Percentiles rank a stretch among this genome's conserved stretches.
These are phyloP conservation scores for Synanthedon vespiformis DNA, from an alignment of 2,888 invertebrate genomes.

Conservation along the genomic window DNA sequence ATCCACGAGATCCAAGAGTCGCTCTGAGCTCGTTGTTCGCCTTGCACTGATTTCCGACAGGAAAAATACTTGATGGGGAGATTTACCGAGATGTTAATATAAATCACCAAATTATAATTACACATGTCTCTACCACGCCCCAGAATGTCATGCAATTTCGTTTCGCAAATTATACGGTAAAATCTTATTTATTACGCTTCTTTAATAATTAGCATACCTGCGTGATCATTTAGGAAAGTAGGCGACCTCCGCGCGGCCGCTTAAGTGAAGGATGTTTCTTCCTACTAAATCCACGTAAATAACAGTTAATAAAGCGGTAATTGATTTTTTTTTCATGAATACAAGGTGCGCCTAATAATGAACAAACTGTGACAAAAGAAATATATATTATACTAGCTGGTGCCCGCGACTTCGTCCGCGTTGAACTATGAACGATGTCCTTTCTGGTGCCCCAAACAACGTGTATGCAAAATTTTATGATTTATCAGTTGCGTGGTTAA, in stretches of 20 bases:
- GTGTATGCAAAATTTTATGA: no score
- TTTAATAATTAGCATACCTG: slow-evolving; percentile 37
- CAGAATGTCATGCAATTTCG: slow-evolving; percentile 55
- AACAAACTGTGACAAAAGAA: no score
- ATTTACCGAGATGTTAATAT: slow-evolving; percentile 41
- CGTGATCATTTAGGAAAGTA: slow-evolving; percentile 32
- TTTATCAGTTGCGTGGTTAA: no score
- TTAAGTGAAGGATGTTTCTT: not conserved
- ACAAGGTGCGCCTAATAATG: no score
- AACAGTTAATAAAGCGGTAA: no score
- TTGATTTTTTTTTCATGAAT: no score
- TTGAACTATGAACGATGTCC: no score
- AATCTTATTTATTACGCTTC: slow-evolving; percentile 55
- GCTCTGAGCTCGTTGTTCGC: slow-evolving; percentile 40
- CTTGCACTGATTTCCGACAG: slow-evolving; percentile 50
- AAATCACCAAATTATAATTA: slow-evolving; percentile 60
- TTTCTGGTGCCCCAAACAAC: no score
- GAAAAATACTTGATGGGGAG: slow-evolving; percentile 34
- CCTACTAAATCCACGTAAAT: not conserved
- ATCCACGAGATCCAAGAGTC: slow-evolving; percentile 27
- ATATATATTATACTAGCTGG: no score
- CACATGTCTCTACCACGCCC: slow-evolving; percentile 47
- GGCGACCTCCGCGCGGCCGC: not conserved
- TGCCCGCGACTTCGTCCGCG: no score
- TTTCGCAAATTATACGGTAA: slow-evolving; percentile 52